Evolutionary conservation across 2,113 vertebrate genomes (phyloP).

Genomic region (Dipodomys merriami): DNA sequence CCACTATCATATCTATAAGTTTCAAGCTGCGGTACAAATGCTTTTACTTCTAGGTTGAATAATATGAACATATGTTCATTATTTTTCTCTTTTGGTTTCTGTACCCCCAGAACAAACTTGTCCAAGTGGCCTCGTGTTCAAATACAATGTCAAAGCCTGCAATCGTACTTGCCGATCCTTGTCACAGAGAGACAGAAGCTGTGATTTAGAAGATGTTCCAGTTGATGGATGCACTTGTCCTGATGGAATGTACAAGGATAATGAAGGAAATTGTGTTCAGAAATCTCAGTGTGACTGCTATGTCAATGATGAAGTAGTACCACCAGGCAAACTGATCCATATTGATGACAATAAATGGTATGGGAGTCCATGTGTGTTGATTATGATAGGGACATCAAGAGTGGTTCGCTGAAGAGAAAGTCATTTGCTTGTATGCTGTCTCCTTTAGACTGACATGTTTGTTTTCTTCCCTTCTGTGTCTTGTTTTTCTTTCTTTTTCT

Average conservation of each 20-base stretch:
- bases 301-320: slow-evolving; percentile 61
- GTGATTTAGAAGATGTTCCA: slow-evolving; percentile 73
- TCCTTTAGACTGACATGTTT: not conserved
- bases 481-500: too few species aligned
- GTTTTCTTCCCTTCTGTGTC: not conserved
- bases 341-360: slow-evolving; percentile 80
- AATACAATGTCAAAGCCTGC: slow-evolving; percentile 77
- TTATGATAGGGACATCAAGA: not conserved
- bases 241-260: slow-evolving; percentile 73
- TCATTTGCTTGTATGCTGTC: not conserved
- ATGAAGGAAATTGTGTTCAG: slow-evolving; percentile 72
- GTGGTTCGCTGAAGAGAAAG: not conserved
- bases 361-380: not conserved
- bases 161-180: slow-evolving; percentile 79
- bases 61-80: not conserved
- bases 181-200: slow-evolving; percentile 74
- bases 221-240: slow-evolving; percentile 79
- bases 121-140: slow-evolving; percentile 76
- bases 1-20: not conserved
- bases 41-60: not conserved
- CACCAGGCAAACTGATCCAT: slow-evolving; percentile 64
- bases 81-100: not conserved
- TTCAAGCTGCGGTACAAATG: not conserved
- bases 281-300: slow-evolving; percentile 79
- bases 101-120: slow-evolving; percentile 75